These are phyloP conservation scores for Hippocampus zosterae DNA, from an alignment of 2,113 vertebrate genomes.

Conservation along the genomic window DNA sequence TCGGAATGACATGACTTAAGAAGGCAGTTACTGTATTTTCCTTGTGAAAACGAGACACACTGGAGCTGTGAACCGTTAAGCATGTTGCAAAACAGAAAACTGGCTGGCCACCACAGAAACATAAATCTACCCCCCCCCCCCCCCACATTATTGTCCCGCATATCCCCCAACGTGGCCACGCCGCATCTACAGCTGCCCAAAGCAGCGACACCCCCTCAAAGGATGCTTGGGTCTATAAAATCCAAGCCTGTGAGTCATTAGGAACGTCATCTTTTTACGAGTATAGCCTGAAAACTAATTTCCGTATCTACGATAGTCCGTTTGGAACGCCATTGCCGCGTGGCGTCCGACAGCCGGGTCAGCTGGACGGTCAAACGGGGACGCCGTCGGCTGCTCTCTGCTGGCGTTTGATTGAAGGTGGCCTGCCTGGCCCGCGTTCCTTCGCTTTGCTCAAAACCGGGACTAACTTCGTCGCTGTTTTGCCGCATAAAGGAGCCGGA, in stretches of 20 bases:
- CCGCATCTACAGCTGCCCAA: constrained; percentile 11
- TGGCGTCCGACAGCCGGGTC: neutral
- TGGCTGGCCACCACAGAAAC: constrained; percentile 15
- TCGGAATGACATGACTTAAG: neutral
- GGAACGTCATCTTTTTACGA: constrained; percentile 24
- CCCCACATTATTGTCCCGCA: neutral
- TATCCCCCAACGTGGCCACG: neutral
- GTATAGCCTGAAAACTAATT: constrained; percentile 5
- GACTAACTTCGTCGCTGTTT: neutral
- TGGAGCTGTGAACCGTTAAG: neutral
- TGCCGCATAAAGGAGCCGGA: neutral
- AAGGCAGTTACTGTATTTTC: neutral
- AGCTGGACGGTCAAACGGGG: neutral
- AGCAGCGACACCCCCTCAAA: constrained; percentile 31
- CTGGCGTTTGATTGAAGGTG: neutral
- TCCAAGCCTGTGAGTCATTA: constrained; percentile 14
- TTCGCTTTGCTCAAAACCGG: neutral
- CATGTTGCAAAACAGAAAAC: neutral
- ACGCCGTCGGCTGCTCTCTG: neutral
- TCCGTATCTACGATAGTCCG: neutral
- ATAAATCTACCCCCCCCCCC: neutral
- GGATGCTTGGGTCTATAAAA: constrained; percentile 25
- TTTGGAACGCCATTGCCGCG: neutral
- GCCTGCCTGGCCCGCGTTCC: neutral
- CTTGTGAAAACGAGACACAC: neutral